A percentile compares a stretch with the other conserved stretches of the same genome.
phyloP scores from a whole-genome alignment of 2,797 vertebrate genomes.

The Leontocebus nigricollis region DNA sequence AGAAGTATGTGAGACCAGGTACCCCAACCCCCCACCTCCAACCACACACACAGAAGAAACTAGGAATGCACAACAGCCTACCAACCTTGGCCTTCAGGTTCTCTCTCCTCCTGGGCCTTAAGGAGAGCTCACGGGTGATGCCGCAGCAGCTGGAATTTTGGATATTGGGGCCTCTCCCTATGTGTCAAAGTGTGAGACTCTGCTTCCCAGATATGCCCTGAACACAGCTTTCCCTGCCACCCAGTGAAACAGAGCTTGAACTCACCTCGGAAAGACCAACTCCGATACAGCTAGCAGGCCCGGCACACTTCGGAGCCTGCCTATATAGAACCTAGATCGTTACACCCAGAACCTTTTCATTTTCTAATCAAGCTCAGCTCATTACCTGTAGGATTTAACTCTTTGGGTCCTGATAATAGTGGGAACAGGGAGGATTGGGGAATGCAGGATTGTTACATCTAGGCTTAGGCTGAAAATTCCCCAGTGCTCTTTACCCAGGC shows the following conservation, averaged over 20 bases:
- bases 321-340: not conserved
- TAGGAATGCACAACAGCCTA: too few relatives aligned
- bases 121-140: not conserved
- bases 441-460: not conserved
- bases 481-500: not conserved
- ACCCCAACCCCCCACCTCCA: not conserved
- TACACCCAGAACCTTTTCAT: not conserved
- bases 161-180: not conserved
- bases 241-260: not conserved
- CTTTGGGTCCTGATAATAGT: not conserved
- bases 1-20: not conserved
- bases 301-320: not conserved
- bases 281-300: fast-evolving
- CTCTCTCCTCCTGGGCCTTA: not conserved
- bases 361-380: not conserved
- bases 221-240: not conserved
- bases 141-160: not conserved
- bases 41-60: not conserved
- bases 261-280: not conserved
- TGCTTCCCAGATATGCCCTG: not conserved
- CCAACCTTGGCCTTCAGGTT: not conserved
- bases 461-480: not conserved
- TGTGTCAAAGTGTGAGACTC: not conserved
- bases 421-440: not conserved
- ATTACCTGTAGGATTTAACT: not conserved